Evolutionary conservation across 2,888 invertebrate genomes (phyloP).

Genomic region (Drosophila mulleri): DNA sequence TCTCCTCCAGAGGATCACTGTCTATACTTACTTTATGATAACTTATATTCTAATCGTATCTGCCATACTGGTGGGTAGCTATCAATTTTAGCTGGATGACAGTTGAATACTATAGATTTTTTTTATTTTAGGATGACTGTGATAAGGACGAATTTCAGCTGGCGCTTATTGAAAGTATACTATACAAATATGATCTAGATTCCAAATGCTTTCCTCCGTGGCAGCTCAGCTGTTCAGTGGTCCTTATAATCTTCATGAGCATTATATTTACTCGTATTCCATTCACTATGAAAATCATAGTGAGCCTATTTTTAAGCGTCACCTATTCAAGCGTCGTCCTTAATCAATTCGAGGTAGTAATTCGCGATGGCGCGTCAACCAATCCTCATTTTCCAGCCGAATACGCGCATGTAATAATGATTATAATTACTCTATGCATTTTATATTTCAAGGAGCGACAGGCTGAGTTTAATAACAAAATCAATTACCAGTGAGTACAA

Average conservation of each 20-base stretch:
- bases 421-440: constrained; percentile 90
- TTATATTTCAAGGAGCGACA: constrained; percentile 94
- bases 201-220: constrained; percentile 81
- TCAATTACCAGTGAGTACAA: constrained; percentile 89
- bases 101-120: not conserved
- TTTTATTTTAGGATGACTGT: constrained; percentile 28
- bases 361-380: constrained; percentile 88
- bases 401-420: constrained; percentile 90
- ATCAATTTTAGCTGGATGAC: not conserved
- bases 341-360: constrained; percentile 86
- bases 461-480: constrained; percentile 94
- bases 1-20: constrained; percentile 87
- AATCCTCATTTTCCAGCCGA: constrained; percentile 89
- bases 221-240: constrained; percentile 86
- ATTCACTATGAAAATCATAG: constrained; percentile 90
- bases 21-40: constrained; percentile 89
- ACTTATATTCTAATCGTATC: constrained; percentile 86
- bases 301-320: constrained; percentile 86
- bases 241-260: constrained; percentile 88
- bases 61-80: constrained; percentile 38
- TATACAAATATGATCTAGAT: constrained; percentile 49
- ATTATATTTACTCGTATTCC: constrained; percentile 94
- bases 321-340: constrained; percentile 89
- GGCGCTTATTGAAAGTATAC: constrained; percentile 39
- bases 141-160: constrained; percentile 1